Base-by-base conservation (phyloP, 2,797 vertebrate genomes). In the Brachyalestes nurse region DNA sequence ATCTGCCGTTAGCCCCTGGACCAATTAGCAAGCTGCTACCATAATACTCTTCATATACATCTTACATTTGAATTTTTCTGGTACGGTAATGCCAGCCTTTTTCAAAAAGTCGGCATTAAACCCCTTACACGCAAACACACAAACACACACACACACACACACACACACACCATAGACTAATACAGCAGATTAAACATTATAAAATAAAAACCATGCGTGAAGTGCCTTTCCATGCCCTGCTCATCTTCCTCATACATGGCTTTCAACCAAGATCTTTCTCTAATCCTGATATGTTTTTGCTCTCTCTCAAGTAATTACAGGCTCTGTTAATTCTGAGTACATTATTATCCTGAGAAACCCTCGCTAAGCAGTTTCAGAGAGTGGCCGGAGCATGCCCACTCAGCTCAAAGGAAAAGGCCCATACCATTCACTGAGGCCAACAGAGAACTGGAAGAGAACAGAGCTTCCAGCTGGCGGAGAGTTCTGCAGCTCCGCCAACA, bases 261-360 rank as follows among this genome's bases (percentile, higher is more conserved):
- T 49, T 76, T 81, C 60, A 70, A 73, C 42, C 83, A 38, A 77
- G 60, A 76, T 72, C 73, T 65, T 60, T 64, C 72, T 42, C 72
- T 58, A 83, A 79, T 70, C 38, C 66, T 60, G 65, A 64, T 77
- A 65, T 74, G 49, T 75, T 79, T 79, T 77, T 77, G 75, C 21
- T 77, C 58, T 62, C 77, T 77, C 49, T 71, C 81, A 77, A 79
- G 79, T 77, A 79, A 85, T 79, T 77, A 83, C 51, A 67, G 70
- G 71, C 76, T 81, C 69, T 79, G 58, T 71, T 79, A 87, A 73
- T 76, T 73, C 51, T 21, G 70, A 57, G 57, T 58, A 77, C 53
- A 74, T 75, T 75, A 71, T 75, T 74, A 77, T 82, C 62, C 47
- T n/a, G 40, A 79, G 65, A 82, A 82, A 69, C 75, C 9, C 70